Base-by-base conservation (phyloP, 2,113 vertebrate species). In the Nansenia antarctica region DNA sequence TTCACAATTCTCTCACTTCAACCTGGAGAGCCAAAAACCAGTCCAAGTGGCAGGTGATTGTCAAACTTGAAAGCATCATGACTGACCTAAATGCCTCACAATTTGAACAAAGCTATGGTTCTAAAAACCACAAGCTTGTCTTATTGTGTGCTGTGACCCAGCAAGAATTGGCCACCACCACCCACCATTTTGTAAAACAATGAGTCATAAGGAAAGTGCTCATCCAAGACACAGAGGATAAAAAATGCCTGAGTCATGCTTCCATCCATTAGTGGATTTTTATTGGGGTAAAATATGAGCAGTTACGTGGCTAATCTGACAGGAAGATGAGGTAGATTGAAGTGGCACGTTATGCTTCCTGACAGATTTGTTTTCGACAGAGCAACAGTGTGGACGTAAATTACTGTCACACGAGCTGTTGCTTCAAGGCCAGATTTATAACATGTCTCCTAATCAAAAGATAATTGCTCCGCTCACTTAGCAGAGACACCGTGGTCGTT, bases 391-490 rank as follows among this genome's bases (percentile, higher is more conserved):
- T 12, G 22, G 24, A 26, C 26, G 9, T 24, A 26, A 22, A 54
- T 14, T 54, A 55, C 27, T 29, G 3, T 24, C 9, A 26, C 22
- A 55, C 26, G 12, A 18, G 26, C 26, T 26, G 9, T 55, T 27
- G 53, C 53, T 1, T 26, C 27, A 27, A 27, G 24, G 22, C 9
- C 53, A 55, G 14, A 11, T 14, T 5, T 47, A 14, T 11, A 55
- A 15, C 22, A 3, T 49, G 45, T 42, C 80, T 79, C 34, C 74
- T 78, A 70, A 79, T 78, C 62, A 62, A 69, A 57, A 74, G 12
- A 47, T 55, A 77, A 76, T 82, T 26, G 22, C 62, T 72, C 45
- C 39, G 73, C 82, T 78, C 39, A 71, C 70, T 76, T 76, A 55
- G 61, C 63, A 64, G 35, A 61, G 24, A 6, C 27, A 31, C 26